Evolutionary conservation across 2,113 vertebrate genomes (phyloP).

Genomic region (Neofelis nebulosa): DNA sequence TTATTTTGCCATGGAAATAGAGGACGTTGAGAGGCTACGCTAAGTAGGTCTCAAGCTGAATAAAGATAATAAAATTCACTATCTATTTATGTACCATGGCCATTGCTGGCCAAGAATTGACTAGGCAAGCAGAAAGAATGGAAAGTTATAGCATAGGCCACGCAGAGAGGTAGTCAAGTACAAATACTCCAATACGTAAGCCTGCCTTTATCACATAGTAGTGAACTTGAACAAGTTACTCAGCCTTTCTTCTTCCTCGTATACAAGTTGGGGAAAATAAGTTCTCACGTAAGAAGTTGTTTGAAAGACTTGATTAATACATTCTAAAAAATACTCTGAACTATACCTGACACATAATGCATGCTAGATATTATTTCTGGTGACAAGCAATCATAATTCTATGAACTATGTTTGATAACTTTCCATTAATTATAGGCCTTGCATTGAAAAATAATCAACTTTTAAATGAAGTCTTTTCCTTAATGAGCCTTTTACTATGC

Average conservation of each 20-base stretch:
- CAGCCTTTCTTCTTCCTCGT: neutral
- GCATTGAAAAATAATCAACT: neutral
- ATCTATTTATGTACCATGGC: neutral
- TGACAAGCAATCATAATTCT: neutral
- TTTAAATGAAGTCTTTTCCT: neutral
- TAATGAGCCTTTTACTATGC: neutral
- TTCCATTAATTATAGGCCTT: neutral
- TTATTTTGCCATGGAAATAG: neutral
- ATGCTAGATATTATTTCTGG: neutral
- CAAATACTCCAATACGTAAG: neutral
- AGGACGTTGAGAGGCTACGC: neutral
- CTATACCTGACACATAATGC: neutral
- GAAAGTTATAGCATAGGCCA: neutral
- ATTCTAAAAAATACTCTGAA: neutral
- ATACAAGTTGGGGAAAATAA: neutral
- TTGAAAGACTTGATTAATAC: neutral
- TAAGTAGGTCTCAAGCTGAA: neutral
- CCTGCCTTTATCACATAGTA: neutral
- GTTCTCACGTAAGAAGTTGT: neutral
- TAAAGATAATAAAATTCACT: neutral
- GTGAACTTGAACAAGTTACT: neutral
- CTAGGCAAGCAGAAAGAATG: neutral
- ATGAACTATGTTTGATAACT: neutral
- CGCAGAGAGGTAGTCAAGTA: neutral
- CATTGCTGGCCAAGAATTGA: neutral